phyloP scores from a whole-genome alignment of 2,797 vertebrate species.

The Protonibea diacanthus region DNA sequence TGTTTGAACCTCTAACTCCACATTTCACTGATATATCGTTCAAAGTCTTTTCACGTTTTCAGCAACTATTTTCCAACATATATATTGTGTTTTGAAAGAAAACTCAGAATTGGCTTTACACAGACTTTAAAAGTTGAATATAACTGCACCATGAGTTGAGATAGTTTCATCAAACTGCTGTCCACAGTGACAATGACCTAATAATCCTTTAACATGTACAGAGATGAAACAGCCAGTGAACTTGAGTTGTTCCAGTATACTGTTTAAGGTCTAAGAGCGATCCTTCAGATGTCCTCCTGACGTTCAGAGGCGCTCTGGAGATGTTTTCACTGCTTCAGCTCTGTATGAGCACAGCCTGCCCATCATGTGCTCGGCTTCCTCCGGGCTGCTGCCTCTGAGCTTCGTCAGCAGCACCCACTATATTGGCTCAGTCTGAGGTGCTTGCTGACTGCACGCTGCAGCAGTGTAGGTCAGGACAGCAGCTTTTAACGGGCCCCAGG shows the following conservation, averaged over 20 bases:
- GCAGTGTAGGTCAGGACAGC: constrained; percentile 17
- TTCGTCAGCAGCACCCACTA: constrained; percentile 63
- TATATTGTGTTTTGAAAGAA: too few relatives aligned
- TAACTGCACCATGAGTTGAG: too few relatives aligned
- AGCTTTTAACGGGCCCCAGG: constrained; percentile 26
- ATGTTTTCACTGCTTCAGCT: constrained; percentile 25
- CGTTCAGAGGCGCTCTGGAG: not conserved
- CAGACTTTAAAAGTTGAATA: too few relatives aligned
- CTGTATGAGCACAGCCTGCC: not conserved
- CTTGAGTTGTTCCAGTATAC: not conserved
- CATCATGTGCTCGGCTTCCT: constrained; percentile 6
- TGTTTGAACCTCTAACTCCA: too few relatives aligned
- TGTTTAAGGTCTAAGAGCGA: not conserved
- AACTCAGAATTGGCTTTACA: too few relatives aligned
- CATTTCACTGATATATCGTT: too few relatives aligned
- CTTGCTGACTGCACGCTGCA: constrained; percentile 23
- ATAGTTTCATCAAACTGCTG: too few relatives aligned
- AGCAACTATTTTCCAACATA: too few relatives aligned
- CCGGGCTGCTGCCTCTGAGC: constrained; percentile 33
- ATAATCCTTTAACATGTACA: not conserved
- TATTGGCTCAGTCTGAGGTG: constrained; percentile 52
- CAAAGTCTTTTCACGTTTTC: too few relatives aligned
- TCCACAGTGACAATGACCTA: too few relatives aligned
- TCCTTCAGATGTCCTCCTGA: constrained; percentile 4
- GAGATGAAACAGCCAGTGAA: not conserved